Evolutionary conservation across 2,113 vertebrate species (phyloP), one percentile per base, ranked within the genome.

Genomic region (Sitta europaea): DNA sequence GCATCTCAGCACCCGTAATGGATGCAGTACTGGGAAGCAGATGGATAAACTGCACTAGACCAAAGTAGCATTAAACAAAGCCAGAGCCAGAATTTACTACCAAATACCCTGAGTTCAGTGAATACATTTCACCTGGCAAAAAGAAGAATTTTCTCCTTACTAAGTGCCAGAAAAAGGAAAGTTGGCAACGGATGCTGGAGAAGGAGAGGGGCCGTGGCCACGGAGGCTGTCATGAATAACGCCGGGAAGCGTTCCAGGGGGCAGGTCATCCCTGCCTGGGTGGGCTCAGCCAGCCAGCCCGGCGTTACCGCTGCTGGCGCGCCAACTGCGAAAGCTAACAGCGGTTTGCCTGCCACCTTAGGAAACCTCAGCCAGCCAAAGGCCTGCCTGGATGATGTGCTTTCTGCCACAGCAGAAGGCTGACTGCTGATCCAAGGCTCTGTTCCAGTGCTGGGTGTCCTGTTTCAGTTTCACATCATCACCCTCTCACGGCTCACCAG

Each of bases 401-500:
- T 73, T 50, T 70, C 71, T 83, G 79, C 88, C 33, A 12, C 3
- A 33, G 91, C 72, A 86, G 40, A 48, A 42, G 72, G 31, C 16
- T 43, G 84, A 43, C 77, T 87, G 92, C 90, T 89, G 86, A 70
- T 88, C 72, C 12, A 12, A 73, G 75, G 79, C 14, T 73, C 59
- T 66, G 75, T 57, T 94, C 87, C 79, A 84, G 86, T 6, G 18
- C 77, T 2, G 6, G 55, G 17, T 70, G 79, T 86, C 2, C 12
- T 16, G 59, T 88, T 95, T 85, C 78, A 29, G 82, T 80, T 90
- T 93, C 88, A 86, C 82, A 79, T 86, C 90, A 70, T 92, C 92
- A 29, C 80, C 38, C 59, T 24, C 59, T 70, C 43, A 6, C 4
- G 33, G 90, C 78, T 81, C 19, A 8, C 86, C 33, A 24, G 86